phyloP scores from a whole-genome alignment of 2,888 invertebrate species.

The Epistrophella euchroma region DNA sequence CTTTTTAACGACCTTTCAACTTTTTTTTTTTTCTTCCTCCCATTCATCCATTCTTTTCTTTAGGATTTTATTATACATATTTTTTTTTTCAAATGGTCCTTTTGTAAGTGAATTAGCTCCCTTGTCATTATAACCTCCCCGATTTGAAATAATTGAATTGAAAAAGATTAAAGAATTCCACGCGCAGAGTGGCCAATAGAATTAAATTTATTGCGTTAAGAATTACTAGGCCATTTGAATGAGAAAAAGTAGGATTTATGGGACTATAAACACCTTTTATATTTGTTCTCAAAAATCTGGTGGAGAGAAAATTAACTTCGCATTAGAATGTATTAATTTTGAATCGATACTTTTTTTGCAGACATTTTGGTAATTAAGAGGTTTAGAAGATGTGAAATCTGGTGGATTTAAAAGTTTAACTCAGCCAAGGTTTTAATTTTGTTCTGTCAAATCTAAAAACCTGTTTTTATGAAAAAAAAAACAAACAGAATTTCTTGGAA shows the following conservation, averaged over 20 bases:
- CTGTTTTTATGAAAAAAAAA: no score
- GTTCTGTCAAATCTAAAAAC: no score
- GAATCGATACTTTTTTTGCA: not conserved
- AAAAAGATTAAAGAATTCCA: conserved; percentile 82
- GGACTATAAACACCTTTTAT: conserved; percentile 61
- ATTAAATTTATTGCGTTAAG: conserved; percentile 62
- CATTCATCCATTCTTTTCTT: not conserved
- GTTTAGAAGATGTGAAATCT: not conserved
- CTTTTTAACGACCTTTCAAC: conserved; percentile 72
- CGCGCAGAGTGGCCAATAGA: conserved; percentile 42
- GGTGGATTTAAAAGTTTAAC: not conserved
- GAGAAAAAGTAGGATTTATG: conserved; percentile 45
- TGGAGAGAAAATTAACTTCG: conserved; percentile 22
- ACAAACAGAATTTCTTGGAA: no score
- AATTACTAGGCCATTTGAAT: conserved; percentile 28
- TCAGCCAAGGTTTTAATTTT: no score
- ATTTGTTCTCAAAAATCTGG: conserved; percentile 2
- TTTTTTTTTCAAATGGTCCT: conserved; percentile 44
- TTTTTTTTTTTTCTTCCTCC: conserved; percentile 34
- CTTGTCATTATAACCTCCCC: conserved; percentile 77
- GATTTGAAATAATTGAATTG: conserved; percentile 83
- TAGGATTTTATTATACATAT: not conserved
- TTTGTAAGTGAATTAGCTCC: conserved; percentile 75
- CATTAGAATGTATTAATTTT: not conserved
- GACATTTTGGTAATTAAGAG: not conserved